These are phyloP conservation scores for Gobiocypris rarus DNA, from an alignment of 2,113 vertebrate genomes.

Conservation along the genomic window DNA sequence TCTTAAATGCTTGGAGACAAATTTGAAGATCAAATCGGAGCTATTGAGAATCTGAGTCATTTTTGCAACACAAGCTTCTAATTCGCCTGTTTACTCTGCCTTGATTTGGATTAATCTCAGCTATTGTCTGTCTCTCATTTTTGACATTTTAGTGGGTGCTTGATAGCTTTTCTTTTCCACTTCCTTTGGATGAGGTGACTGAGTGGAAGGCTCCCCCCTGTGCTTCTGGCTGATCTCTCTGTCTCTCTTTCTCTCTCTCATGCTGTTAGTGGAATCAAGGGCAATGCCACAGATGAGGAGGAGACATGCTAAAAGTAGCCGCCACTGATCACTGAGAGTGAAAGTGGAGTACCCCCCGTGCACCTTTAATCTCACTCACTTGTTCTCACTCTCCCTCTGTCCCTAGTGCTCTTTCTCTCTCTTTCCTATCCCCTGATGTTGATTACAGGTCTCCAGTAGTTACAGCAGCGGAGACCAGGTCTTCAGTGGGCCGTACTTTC, in stretches of 20 bases:
- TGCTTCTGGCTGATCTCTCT: slow-evolving; percentile 18
- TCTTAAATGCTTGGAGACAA: neutral
- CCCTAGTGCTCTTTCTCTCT: neutral
- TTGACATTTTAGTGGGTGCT: slow-evolving; percentile 14
- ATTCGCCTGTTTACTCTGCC: slow-evolving; percentile 23
- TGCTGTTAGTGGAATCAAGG: slow-evolving; percentile 52
- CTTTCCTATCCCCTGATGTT: slow-evolving; percentile 25
- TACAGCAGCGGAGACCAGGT: slow-evolving; percentile 20
- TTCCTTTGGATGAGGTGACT: slow-evolving; percentile 33
- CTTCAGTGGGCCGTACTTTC: neutral
- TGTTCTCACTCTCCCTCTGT: slow-evolving; percentile 36
- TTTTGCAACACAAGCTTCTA: neutral
- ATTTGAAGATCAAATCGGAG: neutral
- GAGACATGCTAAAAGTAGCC: slow-evolving; percentile 56
- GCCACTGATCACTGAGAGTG: slow-evolving; percentile 47
- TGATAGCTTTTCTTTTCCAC: slow-evolving; percentile 29
- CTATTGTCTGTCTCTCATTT: slow-evolving; percentile 7
- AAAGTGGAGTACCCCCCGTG: slow-evolving; percentile 23
- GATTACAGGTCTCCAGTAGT: slow-evolving; percentile 46
- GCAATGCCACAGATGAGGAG: slow-evolving; percentile 40
- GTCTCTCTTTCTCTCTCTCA: slow-evolving; percentile 2
- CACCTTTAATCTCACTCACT: slow-evolving; percentile 14
- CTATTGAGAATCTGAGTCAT: neutral
- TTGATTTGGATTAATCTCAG: slow-evolving; percentile 32
- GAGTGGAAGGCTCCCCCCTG: slow-evolving; percentile 10